Conservation (phyloP, 2,113 vertebrate genomes). For the Microtus pennsylvanicus region DNA sequence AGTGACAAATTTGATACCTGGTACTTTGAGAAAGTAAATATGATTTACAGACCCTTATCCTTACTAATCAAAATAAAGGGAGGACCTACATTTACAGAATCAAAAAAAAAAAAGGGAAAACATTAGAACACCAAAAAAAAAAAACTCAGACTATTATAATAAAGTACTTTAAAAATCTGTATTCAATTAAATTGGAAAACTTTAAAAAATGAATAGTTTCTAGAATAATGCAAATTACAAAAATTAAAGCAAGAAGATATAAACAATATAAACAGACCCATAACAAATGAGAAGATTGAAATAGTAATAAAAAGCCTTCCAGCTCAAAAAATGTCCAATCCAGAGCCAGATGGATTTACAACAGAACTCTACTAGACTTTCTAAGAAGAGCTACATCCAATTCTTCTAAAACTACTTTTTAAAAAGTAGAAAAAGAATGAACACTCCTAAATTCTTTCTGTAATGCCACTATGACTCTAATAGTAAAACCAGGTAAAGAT, state of each 20-base stretch:
- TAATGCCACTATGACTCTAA: neutral
- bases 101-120: neutral
- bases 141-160: neutral
- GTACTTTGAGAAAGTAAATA: neutral
- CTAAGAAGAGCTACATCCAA: neutral
- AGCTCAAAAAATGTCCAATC: neutral
- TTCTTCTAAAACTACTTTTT: neutral
- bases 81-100: too few relatives aligned
- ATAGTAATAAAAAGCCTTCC: neutral
- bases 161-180: neutral
- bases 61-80: neutral
- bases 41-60: neutral
- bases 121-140: neutral
- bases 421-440: neutral
- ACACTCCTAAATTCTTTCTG: neutral
- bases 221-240: too few relatives aligned
- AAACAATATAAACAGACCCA: neutral
- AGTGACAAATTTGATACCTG: too few relatives aligned
- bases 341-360: neutral
- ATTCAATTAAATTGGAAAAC: too few relatives aligned
- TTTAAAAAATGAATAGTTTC: neutral
- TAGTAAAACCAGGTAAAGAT: neutral
- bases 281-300: neutral
- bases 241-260: neutral
- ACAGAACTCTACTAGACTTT: neutral